Evolutionary conservation across 2,888 invertebrate genomes (phyloP).

Genomic region (Drosophila melanosoma): DNA sequence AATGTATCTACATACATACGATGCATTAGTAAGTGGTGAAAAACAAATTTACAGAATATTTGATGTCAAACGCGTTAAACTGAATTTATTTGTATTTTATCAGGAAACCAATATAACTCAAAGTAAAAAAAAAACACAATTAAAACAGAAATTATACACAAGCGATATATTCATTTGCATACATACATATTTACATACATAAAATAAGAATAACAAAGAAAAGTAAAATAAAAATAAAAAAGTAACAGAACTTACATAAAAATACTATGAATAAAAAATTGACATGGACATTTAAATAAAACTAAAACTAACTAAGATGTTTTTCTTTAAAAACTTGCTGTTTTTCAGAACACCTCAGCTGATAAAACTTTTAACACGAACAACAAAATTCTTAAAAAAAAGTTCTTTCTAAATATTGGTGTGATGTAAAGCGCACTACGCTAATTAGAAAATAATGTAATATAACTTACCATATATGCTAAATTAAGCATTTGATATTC

Average conservation of each 20-base stretch:
- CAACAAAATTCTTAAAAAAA: neutral
- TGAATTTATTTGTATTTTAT: conserved; percentile 49
- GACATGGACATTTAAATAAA: conserved; percentile 63
- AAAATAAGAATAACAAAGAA: conserved; percentile 48
- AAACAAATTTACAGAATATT: conserved; percentile 50
- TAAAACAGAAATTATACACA: conserved; percentile 34
- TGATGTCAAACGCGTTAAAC: conserved; percentile 53
- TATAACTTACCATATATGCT: neutral
- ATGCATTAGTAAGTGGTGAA: conserved; percentile 25
- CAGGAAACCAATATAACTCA: conserved; percentile 28
- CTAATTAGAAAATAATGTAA: conserved; percentile 54
- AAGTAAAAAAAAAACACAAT: conserved; percentile 22
- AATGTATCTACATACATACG: conserved; percentile 14
- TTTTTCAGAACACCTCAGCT: conserved; percentile 6
- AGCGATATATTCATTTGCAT: conserved; percentile 60
- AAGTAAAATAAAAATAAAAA: conserved; percentile 22
- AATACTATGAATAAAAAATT: conserved; percentile 72
- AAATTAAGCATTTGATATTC: neutral
- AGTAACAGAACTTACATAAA: conserved; percentile 73
- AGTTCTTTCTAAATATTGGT: conserved; percentile 8
- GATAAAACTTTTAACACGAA: too few species aligned
- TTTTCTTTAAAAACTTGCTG: conserved; percentile 24
- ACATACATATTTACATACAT: conserved; percentile 62
- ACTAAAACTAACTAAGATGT: conserved; percentile 35
- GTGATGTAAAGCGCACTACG: conserved; percentile 23